Base-by-base conservation (phyloP, 2,113 vertebrate species). In the Hippocampus barbouri region DNA sequence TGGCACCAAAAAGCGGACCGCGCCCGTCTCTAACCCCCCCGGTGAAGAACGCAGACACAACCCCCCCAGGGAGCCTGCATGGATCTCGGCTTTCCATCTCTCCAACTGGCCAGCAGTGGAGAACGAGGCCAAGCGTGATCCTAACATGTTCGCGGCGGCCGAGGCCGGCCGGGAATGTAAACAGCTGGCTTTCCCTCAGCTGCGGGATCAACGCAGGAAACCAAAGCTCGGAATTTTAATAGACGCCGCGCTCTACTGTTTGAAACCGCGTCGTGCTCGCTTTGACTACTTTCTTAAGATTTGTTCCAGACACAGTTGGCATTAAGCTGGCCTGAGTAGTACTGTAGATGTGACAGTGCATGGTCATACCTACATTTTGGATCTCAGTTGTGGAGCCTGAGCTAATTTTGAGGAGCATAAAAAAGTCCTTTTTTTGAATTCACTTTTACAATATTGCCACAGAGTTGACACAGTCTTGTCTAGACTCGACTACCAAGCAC, bases 191-290 rank as follows among this genome's bases (percentile, higher is more conserved):
- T 85, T 73, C 81, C 76, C 77, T 86, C 81, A 82, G 83, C 77
- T 79, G 77, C 82, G 79, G 83, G 82, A 86, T 72, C 71, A 81
- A 45, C 40, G 83, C 86, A 89, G 86, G 87, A 92, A 90, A 81
- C 76, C 38, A 74, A 74, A 79, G 83, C 77, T 85, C 76, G 78
- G 77, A 79, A 86, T 87, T 77, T 84, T 82, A 88, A 87, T 80
- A 85, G 83, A 77, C 45, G 20, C 63, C 53, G 45, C 57, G 45
- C 57, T 68, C 74, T 68, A 3, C 67, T 69, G 72, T 65, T 76
- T 76, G 73, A 83, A 82, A 82, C 83, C 83, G 83, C 85, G 81
- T 84, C 79, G 80, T 64, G 74, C 16, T 76, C 1, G 38, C 53
- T 34, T 59, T 43, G 65, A 53, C 63, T 18, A 25, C 21, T 57